These are phyloP conservation scores for Chymomyza costata DNA, from an alignment of 1,140 invertebrate genomes.

Conservation along the genomic window DNA sequence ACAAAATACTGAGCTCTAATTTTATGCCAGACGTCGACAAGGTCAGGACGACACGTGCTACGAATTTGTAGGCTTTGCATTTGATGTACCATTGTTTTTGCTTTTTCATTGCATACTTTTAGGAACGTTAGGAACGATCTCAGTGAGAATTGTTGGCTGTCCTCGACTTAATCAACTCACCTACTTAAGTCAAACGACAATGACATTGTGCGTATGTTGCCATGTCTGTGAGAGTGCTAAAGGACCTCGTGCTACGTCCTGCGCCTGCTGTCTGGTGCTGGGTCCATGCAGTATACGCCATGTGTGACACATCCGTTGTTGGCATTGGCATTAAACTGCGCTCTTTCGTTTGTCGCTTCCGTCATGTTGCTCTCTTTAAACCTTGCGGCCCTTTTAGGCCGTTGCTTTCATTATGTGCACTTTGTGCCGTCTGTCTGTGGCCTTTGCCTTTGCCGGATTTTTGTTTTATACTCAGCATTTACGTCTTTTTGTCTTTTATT, in stretches of 20 bases:
- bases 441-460: constrained; percentile 10
- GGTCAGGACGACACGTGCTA: constrained; percentile 57
- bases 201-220: constrained; percentile 43
- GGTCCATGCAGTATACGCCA: no score
- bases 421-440: constrained; percentile 4
- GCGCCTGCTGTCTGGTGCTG: no score
- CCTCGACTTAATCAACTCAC: constrained; percentile 68
- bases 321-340: constrained; percentile 55
- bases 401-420: neutral
- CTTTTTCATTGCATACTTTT: constrained; percentile 26
- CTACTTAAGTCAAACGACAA: constrained; percentile 65
- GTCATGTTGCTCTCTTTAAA: no score
- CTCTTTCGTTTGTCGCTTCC: no score
- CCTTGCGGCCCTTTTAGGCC: no score
- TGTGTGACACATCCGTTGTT: constrained; percentile 69
- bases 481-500: no score
- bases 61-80: neutral
- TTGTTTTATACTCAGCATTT: no score
- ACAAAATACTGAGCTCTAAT: constrained; percentile 35
- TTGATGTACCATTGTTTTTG: constrained; percentile 15
- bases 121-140: no score
- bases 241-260: no score
- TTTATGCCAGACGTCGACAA: constrained; percentile 47
- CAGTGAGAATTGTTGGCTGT: no score
- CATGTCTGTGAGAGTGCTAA: constrained; percentile 7